phyloP scores from a whole-genome alignment of 2,797 vertebrate genomes.

The Dipus sagitta region DNA sequence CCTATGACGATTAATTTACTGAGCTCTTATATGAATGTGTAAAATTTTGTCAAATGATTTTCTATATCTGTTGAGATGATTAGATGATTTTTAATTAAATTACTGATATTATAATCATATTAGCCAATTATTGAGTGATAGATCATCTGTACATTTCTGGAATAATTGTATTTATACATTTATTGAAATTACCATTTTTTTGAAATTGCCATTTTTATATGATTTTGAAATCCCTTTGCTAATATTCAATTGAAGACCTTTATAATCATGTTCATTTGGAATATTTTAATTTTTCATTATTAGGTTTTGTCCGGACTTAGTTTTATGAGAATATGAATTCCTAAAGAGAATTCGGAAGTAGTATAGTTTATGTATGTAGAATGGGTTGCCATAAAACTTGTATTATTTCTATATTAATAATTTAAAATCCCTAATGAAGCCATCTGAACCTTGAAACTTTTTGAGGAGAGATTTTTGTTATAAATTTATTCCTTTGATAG shows the following conservation, averaged over 20 bases:
- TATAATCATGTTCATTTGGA: not conserved
- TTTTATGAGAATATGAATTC: not conserved
- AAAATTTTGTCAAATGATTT: not conserved
- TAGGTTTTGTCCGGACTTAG: not conserved
- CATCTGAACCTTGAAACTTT: not conserved
- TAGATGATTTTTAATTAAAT: not conserved
- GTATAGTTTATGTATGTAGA: not conserved
- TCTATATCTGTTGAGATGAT: not conserved
- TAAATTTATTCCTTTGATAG: not conserved
- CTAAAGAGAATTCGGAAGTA: constrained; percentile 26
- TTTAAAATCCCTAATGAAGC: not conserved
- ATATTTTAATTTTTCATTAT: not conserved
- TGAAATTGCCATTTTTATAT: not conserved
- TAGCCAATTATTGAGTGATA: not conserved
- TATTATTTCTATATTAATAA: not conserved
- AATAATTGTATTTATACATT: not conserved
- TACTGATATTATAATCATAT: not conserved
- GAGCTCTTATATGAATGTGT: not conserved
- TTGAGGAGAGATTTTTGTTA: not conserved
- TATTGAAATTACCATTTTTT: not conserved
- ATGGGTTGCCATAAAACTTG: not conserved
- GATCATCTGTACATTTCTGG: not conserved
- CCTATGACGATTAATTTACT: not conserved
- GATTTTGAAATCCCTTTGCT: not conserved
- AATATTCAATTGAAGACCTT: not conserved